These are phyloP conservation scores for Oryzias javanicus DNA, from an alignment of 2,113 vertebrate species.

Conservation along the genomic window DNA sequence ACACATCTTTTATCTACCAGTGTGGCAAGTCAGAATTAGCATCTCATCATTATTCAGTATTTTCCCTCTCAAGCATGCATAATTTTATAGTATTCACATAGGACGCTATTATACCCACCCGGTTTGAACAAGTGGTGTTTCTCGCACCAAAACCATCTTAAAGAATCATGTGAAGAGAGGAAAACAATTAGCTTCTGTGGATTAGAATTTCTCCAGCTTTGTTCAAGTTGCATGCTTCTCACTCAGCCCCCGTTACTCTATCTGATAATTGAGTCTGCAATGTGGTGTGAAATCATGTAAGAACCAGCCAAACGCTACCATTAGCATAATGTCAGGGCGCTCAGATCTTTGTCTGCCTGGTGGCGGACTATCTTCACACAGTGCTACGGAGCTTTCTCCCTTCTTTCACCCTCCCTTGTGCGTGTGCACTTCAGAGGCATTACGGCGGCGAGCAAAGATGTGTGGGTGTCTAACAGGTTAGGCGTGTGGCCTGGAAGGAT, in stretches of 20 bases:
- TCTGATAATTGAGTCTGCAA: constrained; percentile 64
- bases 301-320: constrained; percentile 54
- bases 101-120: constrained; percentile 21
- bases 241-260: constrained; percentile 45
- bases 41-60: constrained; percentile 36
- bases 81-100: constrained; percentile 40
- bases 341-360: constrained; percentile 58
- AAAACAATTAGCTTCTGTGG: constrained; percentile 61
- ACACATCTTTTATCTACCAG: constrained; percentile 18
- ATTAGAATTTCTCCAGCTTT: constrained; percentile 50
- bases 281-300: constrained; percentile 64
- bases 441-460: constrained; percentile 5
- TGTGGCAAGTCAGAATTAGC: constrained; percentile 26
- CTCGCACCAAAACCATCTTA: constrained; percentile 23
- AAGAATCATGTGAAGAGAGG: constrained; percentile 42
- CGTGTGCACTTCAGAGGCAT: constrained; percentile 25
- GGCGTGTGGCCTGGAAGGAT: constrained; percentile 30
- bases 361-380: constrained; percentile 39
- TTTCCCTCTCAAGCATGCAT: constrained; percentile 35
- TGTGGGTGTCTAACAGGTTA: constrained; percentile 46
- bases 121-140: constrained; percentile 32
- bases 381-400: constrained; percentile 8
- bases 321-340: constrained; percentile 60
- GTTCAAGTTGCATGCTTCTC: constrained; percentile 47
- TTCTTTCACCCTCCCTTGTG: constrained; percentile 14